phyloP scores from a whole-genome alignment of 2,888 invertebrate genomes.

The Acrobeloides nanus region DNA sequence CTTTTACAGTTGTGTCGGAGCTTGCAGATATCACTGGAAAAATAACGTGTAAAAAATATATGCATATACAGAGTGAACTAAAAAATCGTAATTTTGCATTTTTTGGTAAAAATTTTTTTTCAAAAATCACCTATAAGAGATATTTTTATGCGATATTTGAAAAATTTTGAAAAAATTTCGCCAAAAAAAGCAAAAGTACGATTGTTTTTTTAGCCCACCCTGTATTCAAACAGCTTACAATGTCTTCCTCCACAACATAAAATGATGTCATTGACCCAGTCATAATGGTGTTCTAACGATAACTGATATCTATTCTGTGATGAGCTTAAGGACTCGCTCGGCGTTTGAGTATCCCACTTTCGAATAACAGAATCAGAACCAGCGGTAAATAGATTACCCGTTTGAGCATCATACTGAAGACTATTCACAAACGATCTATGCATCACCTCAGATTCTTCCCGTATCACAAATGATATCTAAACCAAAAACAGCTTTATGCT shows the following conservation, averaged over 20 bases:
- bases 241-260: conserved; percentile 92
- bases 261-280: conserved; percentile 99
- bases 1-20: conserved; percentile 97
- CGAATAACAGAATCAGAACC: conserved; percentile 93
- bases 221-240: conserved; percentile 60
- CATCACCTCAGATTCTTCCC: conserved; percentile 81
- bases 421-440: conserved; percentile 94
- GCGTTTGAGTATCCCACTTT: conserved; percentile 55
- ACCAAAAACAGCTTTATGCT: conserved; percentile 7
- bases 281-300: conserved; percentile 98
- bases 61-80: neutral
- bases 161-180: neutral
- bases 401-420: conserved; percentile 78
- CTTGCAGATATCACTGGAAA: conserved; percentile 89
- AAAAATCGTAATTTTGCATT: no score
- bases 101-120: no score
- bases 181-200: conserved; percentile 3
- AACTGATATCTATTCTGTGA: conserved; percentile 67
- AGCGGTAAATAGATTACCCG: conserved; percentile 84
- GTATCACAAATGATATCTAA: conserved; percentile 92
- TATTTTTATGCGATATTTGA: no score
- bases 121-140: no score
- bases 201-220: no score
- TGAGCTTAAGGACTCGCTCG: conserved; percentile 1
- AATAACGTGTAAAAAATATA: conserved; percentile 5